Percentiles rank a stretch among this genome's conserved stretches.
Evolutionary conservation across 1,140 invertebrate species (phyloP).

Genomic region (Lepidurus couesii): DNA sequence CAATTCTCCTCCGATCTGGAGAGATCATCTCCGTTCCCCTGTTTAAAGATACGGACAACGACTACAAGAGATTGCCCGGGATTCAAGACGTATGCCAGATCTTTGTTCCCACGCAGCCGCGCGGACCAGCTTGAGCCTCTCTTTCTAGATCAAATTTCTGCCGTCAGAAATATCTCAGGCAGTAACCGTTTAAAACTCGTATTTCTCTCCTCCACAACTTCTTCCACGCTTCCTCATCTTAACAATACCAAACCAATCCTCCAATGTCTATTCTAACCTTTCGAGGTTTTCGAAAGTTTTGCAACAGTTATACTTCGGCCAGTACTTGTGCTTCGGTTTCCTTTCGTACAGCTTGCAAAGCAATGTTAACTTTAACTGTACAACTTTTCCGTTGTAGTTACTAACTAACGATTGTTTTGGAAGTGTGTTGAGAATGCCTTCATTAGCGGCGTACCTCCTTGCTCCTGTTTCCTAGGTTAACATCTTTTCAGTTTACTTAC

Average conservation of each 20-base stretch:
- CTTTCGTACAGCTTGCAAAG: too few species aligned
- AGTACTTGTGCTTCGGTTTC: too few species aligned
- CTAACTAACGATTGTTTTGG: not conserved
- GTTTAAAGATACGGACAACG: slow-evolving; percentile 10
- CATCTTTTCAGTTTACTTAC: not conserved
- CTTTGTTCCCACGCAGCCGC: slow-evolving; percentile 7
- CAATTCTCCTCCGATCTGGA: not conserved
- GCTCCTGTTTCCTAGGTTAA: slow-evolving; percentile 4
- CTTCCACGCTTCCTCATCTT: not conserved
- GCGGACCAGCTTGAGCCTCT: not conserved
- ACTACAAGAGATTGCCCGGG: not conserved
- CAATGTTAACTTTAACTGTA: too few species aligned
- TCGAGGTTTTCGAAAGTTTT: not conserved
- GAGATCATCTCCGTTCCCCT: slow-evolving; percentile 11
- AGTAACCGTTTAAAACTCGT: not conserved
- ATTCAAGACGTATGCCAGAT: slow-evolving; percentile 15
- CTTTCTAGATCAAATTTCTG: not conserved
- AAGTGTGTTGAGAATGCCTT: not conserved
- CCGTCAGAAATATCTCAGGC: not conserved
- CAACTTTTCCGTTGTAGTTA: not conserved
- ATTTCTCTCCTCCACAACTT: not conserved
- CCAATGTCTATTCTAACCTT: not conserved
- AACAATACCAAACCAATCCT: not conserved
- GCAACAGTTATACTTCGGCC: not conserved
- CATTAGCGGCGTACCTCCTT: not conserved